These are phyloP conservation scores for Hyla sarda DNA, from an alignment of 2,113 vertebrate genomes.

Conservation along the genomic window DNA sequence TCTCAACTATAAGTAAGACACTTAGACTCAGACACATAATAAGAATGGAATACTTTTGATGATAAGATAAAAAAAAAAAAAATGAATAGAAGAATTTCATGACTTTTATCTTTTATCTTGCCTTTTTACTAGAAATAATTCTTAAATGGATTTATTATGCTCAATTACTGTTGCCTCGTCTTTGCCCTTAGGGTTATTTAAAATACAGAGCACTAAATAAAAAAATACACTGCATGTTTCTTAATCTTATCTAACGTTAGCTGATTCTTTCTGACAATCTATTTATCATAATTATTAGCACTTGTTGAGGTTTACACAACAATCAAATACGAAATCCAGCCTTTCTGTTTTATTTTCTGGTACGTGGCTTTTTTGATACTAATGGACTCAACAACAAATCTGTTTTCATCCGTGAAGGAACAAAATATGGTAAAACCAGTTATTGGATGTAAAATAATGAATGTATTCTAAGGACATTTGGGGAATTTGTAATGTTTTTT, in stretches of 20 bases:
- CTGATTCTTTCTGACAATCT: conserved; percentile 76
- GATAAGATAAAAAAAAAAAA: neutral
- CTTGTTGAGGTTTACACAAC: conserved; percentile 74
- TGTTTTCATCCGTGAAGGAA: neutral
- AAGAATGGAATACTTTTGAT: neutral
- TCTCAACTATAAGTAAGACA: neutral
- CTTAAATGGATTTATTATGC: conserved; percentile 76
- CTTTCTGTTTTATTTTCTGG: conserved; percentile 50
- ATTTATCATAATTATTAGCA: conserved; percentile 80
- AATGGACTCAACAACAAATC: neutral
- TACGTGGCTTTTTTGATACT: neutral
- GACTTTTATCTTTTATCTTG: neutral
- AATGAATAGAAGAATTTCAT: neutral
- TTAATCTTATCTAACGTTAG: conserved; percentile 74
- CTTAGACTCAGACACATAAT: neutral
- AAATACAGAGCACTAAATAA: conserved; percentile 68
- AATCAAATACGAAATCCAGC: conserved; percentile 64
- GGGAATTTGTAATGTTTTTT: neutral
- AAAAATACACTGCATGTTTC: conserved; percentile 71
- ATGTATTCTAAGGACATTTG: neutral
- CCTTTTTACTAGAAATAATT: conserved; percentile 75
- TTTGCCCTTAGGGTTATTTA: conserved; percentile 72
- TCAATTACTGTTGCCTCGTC: conserved; percentile 75
- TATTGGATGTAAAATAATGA: neutral
- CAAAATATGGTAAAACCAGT: neutral